phyloP scores from a whole-genome alignment of 2,888 invertebrate genomes.

The Spodoptera littoralis region DNA sequence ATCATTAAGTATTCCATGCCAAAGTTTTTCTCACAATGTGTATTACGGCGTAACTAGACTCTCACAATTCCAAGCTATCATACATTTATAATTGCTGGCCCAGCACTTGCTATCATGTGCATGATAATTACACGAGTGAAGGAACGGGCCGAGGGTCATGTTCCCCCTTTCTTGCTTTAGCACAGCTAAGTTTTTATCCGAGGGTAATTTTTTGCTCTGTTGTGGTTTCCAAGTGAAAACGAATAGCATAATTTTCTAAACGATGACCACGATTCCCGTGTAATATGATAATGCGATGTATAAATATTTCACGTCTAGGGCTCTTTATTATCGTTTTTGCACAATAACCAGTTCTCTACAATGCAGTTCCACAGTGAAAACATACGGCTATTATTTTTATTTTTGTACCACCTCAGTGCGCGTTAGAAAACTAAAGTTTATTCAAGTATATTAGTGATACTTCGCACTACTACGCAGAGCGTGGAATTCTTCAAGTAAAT shows the following conservation, averaged over 20 bases:
- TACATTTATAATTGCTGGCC: slow-evolving; percentile 38
- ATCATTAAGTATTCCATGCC: slow-evolving; percentile 22
- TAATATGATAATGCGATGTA: slow-evolving; percentile 88
- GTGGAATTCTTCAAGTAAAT: slow-evolving; percentile 23
- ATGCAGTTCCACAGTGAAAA: slow-evolving; percentile 76
- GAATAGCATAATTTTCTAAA: slow-evolving; percentile 86
- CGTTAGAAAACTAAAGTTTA: slow-evolving; percentile 50
- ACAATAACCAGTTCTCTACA: slow-evolving; percentile 79
- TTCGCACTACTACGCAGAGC: slow-evolving; percentile 21
- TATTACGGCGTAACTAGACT: slow-evolving; percentile 29
- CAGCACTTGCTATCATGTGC: slow-evolving; percentile 42
- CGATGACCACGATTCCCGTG: slow-evolving; percentile 86
- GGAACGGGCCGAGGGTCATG: slow-evolving; percentile 62
- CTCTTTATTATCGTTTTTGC: slow-evolving; percentile 84
- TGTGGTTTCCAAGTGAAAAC: slow-evolving; percentile 82
- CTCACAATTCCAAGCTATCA: slow-evolving; percentile 35
- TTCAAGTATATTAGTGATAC: slow-evolving; percentile 37
- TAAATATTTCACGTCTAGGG: slow-evolving; percentile 86
- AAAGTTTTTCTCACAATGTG: slow-evolving; percentile 30
- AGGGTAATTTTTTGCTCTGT: slow-evolving; percentile 63
- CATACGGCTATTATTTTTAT: slow-evolving; percentile 73
- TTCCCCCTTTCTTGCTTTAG: slow-evolving; percentile 55
- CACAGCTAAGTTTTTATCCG: slow-evolving; percentile 49
- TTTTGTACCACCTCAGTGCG: slow-evolving; percentile 61
- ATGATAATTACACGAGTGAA: slow-evolving; percentile 59